Base-by-base conservation (phyloP, 2,113 vertebrate genomes). In the Nymphicus hollandicus region DNA sequence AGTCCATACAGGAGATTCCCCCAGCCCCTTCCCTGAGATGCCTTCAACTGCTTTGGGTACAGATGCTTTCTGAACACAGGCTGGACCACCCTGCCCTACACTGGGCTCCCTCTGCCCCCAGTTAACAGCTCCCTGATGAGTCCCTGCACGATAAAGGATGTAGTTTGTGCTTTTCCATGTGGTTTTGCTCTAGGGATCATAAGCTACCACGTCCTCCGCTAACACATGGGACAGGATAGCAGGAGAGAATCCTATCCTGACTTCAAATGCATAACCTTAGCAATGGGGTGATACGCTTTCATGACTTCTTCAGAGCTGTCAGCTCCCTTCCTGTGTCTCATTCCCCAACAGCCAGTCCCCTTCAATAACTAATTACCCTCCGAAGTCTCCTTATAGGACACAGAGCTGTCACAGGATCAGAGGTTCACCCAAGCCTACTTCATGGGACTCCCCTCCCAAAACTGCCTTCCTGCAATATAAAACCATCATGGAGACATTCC, bases 281-380 rank as follows among this genome's bases (percentile, higher is more conserved):
- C 25, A 37, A 61, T 0, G 6, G 16, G 7, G 10, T 3, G 6
- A 55, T 15, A 43, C 0, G 12, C 31, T 47, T 80, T 65, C 55
- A 20, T 13, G 19, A 14, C 22, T 28, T 27, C 52, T 66, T 69
- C 10, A 64, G 20, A 37, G 33, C 56, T 24, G 11, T 7, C 46
- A 47, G 35, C 31, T 78, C 52, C 39, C n/a, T 71, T 56, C 86
- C 43, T 1, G 0, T 1, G 25, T 22, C 50, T n/a, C 72, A 28
- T 2, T 17, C 17, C 9, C 61, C 47, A 55, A 10, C 29, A 33
- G 43, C 17, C 29, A 37, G 31, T 2, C 70, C 25, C 29, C 20
- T 60, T 52, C 43, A 60, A 1, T 33, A 29, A 6, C 7, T 5
- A 11, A 68, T 35, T 28, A 63, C 37, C 3, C 11, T 31, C 53